phyloP scores from a whole-genome alignment of 2,888 invertebrate species.

The Tetranychus truncatus region DNA sequence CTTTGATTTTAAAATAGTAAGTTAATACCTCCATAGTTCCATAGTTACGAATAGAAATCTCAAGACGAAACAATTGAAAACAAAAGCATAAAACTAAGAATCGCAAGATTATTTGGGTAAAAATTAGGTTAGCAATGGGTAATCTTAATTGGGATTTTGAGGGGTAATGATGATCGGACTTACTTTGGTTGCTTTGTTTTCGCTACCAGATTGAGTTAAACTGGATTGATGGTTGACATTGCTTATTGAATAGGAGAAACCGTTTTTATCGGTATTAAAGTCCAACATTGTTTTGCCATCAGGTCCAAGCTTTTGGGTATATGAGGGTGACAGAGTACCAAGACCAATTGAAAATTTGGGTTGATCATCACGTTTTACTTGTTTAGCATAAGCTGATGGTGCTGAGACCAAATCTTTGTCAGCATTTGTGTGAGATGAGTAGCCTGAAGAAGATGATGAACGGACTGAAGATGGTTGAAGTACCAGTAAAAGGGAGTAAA shows the following conservation, averaged over 20 bases:
- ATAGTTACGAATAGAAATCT: neutral
- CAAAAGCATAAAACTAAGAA: no score
- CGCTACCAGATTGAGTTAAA: neutral
- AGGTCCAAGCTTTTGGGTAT: slow-evolving; percentile 23
- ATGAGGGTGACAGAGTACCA: slow-evolving; percentile 23
- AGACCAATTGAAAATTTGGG: slow-evolving; percentile 23
- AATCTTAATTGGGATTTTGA: neutral
- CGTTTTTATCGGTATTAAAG: slow-evolving; percentile 22
- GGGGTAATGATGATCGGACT: neutral
- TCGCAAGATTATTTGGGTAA: no score
- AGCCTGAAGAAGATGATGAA: neutral
- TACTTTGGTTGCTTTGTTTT: slow-evolving; percentile 1
- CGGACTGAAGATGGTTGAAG: neutral
- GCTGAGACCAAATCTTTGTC: neutral
- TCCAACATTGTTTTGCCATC: slow-evolving; percentile 22
- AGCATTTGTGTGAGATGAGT: neutral
- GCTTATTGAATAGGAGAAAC: slow-evolving; percentile 22
- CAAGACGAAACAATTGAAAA: neutral
- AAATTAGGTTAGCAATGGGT: neutral
- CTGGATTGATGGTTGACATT: slow-evolving; percentile 9
- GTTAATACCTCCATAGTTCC: neutral
- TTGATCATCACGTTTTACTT: neutral
- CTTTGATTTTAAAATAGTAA: no score
- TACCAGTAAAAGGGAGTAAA: no score
- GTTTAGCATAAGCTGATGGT: slow-evolving; percentile 1